Evolutionary conservation across 1,140 invertebrate species (phyloP), one percentile per base, ranked within the genome.

Genomic region (Diploscapter pachys): DNA sequence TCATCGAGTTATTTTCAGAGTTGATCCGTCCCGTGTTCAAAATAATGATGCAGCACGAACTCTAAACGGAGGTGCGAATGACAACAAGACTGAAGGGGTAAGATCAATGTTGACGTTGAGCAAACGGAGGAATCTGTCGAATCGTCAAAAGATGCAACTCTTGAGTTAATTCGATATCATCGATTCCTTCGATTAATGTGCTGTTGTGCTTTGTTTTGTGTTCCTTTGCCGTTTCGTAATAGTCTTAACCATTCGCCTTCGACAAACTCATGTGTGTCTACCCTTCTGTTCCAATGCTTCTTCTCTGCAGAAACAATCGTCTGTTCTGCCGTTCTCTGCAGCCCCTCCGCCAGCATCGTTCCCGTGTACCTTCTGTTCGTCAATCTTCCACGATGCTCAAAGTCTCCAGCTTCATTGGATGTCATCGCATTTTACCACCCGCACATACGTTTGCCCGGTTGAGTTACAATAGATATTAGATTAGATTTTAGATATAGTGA

Each of bases 321-420:
- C 8, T 49, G 2, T 8, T 50, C 4, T 8, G 31, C 11, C 4
- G 2, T 71, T 50, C 71, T 2, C 51, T 5, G 8, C 49, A 51
- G 51, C 5, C 13, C 13, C 13, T 48, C 9, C 5, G 2, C 5
- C 13, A 31, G 5, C 6, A 5, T 9, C 31, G 6, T 13, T 68
- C 13, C 5, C 48, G 13, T 72, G 71, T 48, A 71, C 6, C 5
- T 4, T 49, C 4, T 72, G 71, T 51, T 59, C 8, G 9, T 5
- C 11, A n/a, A 5, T 2, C 56, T 72, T 72, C 71, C 61, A 13
- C 5, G 61, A 68, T 53, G 4, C 31, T 50, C 4, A 13, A 4
- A 6, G 61, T 50, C 59, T 72, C 8, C 71, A 72, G 55, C 59
- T 64, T 6, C 71, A 72, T 72, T 72, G 71, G 71, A n/a, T 72